Evolutionary conservation across 2,113 vertebrate genomes (phyloP).

Genomic region (Cairina moschata): DNA sequence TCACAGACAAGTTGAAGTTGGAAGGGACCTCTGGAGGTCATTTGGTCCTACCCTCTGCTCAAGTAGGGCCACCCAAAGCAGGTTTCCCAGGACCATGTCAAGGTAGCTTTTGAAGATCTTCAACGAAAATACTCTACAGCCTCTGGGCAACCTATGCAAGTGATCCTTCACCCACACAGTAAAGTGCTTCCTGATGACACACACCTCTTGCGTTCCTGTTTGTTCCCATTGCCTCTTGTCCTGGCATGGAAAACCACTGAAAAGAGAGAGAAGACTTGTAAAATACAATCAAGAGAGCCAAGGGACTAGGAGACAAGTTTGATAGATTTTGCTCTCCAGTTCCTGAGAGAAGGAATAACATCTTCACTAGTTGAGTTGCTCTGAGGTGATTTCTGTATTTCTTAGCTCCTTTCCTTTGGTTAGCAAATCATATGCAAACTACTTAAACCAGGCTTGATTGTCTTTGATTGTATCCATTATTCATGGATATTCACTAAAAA

Average conservation of each 20-base stretch:
- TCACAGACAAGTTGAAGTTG: not conserved
- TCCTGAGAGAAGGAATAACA: not conserved
- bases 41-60: not conserved
- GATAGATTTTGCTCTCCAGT: not conserved
- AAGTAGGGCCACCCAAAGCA: too few species aligned
- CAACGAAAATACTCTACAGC: too few species aligned
- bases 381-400: not conserved
- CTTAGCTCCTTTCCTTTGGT: not conserved
- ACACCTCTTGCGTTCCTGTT: too few species aligned
- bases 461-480: constrained; percentile 30
- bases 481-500: not conserved
- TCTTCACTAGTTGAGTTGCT: not conserved
- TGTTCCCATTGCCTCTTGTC: too few species aligned
- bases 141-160: too few species aligned
- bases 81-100: too few species aligned
- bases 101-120: too few species aligned
- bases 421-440: not conserved
- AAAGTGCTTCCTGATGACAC: too few species aligned
- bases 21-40: not conserved
- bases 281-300: not conserved
- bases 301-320: not conserved
- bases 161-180: too few species aligned
- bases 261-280: not conserved
- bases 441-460: not conserved
- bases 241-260: too few species aligned